Conservation (phyloP, 2,888 invertebrate species). For the Platycnemis pennipes region DNA sequence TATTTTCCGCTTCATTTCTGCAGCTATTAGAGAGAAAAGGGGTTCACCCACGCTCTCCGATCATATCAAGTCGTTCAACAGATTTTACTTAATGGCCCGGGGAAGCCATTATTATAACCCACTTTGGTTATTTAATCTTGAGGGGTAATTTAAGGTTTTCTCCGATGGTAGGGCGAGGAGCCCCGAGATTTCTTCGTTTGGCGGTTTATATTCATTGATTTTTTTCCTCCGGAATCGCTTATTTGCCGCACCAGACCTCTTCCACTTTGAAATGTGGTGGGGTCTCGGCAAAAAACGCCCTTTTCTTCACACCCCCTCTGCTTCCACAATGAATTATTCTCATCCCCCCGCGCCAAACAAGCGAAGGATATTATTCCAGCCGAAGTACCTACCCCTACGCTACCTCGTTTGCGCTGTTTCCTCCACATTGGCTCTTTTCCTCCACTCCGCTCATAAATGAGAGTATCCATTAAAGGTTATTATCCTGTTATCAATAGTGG, state of each 20-base stretch:
- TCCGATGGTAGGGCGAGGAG: background rate
- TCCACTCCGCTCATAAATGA: background rate
- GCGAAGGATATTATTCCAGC: background rate
- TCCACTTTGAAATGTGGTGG: background rate
- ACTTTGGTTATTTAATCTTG: slow-evolving; percentile 19
- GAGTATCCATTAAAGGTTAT: background rate
- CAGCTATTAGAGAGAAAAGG: background rate
- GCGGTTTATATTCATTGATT: background rate
- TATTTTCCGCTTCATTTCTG: slow-evolving; percentile 27
- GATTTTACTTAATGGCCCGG: slow-evolving; percentile 22
- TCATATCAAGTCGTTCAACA: slow-evolving; percentile 1
- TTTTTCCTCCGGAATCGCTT: background rate
- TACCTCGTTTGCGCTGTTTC: background rate
- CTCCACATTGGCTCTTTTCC: background rate
- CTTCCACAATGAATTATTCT: background rate
- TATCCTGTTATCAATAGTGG: background rate
- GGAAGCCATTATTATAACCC: background rate
- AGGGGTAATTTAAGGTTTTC: background rate
- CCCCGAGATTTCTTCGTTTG: background rate
- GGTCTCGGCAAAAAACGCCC: background rate
- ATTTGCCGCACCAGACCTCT: background rate
- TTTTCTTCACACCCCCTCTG: background rate
- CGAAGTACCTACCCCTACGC: background rate
- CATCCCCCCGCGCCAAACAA: background rate
- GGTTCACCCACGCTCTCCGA: background rate